Percentiles rank a stretch among this genome's conserved stretches.
Evolutionary conservation across 2,113 vertebrate genomes (phyloP).

Genomic region (Stegostoma tigrinum): DNA sequence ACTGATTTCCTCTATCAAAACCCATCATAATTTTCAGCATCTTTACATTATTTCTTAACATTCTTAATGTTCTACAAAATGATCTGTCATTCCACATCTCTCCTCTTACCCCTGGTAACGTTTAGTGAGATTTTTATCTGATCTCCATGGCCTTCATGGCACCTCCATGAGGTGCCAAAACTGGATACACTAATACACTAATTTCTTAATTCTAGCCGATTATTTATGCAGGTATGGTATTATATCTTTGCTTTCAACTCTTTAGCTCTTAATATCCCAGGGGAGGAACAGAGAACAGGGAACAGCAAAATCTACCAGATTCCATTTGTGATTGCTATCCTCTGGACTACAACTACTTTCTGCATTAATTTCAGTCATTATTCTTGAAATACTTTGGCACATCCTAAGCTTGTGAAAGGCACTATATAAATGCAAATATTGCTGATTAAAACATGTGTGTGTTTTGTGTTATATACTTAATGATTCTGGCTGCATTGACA

Average conservation of each 20-base stretch:
- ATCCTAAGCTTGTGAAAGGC: not conserved
- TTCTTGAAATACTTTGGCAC: not conserved
- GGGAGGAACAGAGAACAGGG: not conserved
- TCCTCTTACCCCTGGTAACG: not conserved
- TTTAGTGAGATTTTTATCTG: not conserved
- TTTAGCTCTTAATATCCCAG: not conserved
- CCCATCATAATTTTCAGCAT: not conserved
- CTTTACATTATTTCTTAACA: not conserved
- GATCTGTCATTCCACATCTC: not conserved
- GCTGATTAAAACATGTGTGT: too few species aligned
- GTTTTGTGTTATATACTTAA: not conserved
- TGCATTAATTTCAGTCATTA: not conserved
- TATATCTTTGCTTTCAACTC: not conserved
- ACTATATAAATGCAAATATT: not conserved
- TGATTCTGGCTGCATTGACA: not conserved
- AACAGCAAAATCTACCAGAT: not conserved
- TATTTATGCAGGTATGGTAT: not conserved
- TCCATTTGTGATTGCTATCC: not conserved
- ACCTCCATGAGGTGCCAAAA: not conserved
- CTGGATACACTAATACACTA: not conserved
- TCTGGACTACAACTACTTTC: not conserved
- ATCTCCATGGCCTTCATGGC: not conserved
- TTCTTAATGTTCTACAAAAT: not conserved
- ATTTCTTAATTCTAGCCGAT: not conserved
- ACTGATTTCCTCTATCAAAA: not conserved